Evolutionary conservation across 2,888 invertebrate genomes (phyloP).

Genomic region (Chelonus formosanus): DNA sequence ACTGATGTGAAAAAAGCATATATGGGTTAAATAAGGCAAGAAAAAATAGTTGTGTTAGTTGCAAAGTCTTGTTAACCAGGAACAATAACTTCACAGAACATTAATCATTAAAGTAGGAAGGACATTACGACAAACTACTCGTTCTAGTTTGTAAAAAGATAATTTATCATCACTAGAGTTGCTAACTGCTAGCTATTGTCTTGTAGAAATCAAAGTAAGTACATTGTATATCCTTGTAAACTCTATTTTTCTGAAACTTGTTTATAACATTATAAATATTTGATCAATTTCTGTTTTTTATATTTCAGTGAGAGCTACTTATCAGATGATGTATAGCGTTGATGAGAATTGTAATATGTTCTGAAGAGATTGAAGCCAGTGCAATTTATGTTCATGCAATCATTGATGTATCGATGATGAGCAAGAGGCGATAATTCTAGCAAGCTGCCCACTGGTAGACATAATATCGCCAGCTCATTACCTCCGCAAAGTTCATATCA

Average conservation of each 20-base stretch:
- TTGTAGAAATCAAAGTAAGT: constrained; percentile 2
- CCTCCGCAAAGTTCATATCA: constrained; percentile 47
- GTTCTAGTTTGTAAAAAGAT: constrained; percentile 11
- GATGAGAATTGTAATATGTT: constrained; percentile 6
- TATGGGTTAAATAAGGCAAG: too few species aligned
- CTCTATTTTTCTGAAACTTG: too few species aligned
- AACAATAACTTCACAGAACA: neutral
- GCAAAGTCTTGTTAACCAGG: constrained; percentile 5
- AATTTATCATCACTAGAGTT: constrained; percentile 1
- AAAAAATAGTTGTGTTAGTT: constrained; percentile 12
- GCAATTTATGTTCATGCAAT: constrained; percentile 46
- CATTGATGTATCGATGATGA: constrained; percentile 32
- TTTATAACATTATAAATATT: too few species aligned
- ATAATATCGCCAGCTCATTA: constrained; percentile 54
- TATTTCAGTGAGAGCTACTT: too few species aligned
- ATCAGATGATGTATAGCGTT: too few species aligned
- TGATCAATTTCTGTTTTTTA: too few species aligned
- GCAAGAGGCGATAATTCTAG: constrained; percentile 21
- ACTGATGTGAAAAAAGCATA: too few species aligned
- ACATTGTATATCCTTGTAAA: neutral
- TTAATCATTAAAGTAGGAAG: constrained; percentile 7
- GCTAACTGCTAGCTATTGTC: neutral
- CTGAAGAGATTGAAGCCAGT: constrained; percentile 2
- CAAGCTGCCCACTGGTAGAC: constrained; percentile 37
- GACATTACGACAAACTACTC: constrained; percentile 1